Evolutionary conservation across 2,888 invertebrate species (phyloP).

Genomic region (Rhamphomyia laevipes): DNA sequence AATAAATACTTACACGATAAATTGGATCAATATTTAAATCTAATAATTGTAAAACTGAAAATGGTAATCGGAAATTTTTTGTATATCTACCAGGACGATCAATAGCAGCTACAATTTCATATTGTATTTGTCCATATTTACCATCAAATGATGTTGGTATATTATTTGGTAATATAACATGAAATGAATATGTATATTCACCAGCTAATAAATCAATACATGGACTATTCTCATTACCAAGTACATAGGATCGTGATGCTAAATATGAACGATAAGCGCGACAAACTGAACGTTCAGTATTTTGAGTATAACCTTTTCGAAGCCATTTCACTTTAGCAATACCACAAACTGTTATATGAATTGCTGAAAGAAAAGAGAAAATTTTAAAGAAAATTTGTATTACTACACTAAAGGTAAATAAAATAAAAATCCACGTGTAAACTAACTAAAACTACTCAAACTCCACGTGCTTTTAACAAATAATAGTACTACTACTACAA

Average conservation of each 20-base stretch:
- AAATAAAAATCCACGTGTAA: not conserved
- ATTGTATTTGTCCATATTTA: conserved; percentile 62
- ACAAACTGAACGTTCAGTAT: conserved; percentile 35
- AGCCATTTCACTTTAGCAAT: conserved; percentile 38
- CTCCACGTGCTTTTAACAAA: no score
- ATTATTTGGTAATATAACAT: conserved; percentile 46
- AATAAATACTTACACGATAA: conserved; percentile 44
- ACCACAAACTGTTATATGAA: conserved; percentile 36
- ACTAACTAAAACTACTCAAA: not conserved
- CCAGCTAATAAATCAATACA: conserved; percentile 56
- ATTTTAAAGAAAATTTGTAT: not conserved
- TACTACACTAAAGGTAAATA: not conserved
- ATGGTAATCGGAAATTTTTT: conserved; percentile 64
- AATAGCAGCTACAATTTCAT: conserved; percentile 63
- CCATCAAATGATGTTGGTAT: conserved; percentile 73
- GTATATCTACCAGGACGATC: conserved; percentile 80
- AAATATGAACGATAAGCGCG: conserved; percentile 36
- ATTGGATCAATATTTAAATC: conserved; percentile 67
- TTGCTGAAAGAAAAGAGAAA: conserved; percentile 31
- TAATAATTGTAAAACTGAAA: conserved; percentile 66
- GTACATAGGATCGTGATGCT: conserved; percentile 32
- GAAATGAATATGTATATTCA: conserved; percentile 61
- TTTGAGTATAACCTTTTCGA: conserved; percentile 36
- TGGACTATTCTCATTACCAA: conserved; percentile 39
- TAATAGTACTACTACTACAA: no score